Conservation (phyloP, 2,113 vertebrate genomes). For the human (Homo sapiens) region DNA sequence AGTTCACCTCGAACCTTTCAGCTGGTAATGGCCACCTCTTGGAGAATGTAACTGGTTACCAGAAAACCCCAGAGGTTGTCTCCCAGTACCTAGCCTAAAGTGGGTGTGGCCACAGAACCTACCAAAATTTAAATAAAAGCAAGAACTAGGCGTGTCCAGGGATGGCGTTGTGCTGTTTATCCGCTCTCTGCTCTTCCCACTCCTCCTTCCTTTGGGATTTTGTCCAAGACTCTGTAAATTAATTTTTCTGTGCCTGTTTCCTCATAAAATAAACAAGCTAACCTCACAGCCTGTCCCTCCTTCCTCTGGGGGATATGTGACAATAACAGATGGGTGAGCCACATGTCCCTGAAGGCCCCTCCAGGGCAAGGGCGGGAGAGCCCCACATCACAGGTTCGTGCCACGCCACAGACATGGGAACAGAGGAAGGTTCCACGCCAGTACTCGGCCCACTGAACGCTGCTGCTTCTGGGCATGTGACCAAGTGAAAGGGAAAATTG, state of each 20-base stretch:
- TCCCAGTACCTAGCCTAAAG: background rate
- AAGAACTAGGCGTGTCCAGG: background rate
- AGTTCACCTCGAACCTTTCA: background rate
- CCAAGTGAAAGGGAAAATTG: background rate
- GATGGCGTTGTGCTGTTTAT: background rate
- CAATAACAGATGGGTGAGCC: background rate
- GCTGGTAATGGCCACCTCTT: background rate
- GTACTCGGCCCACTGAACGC: rapidly evolving
- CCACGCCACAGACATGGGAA: background rate
- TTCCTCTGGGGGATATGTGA: conserved; percentile 33
- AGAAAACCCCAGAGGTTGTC: background rate
- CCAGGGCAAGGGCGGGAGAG: background rate
- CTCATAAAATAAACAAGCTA: conserved; percentile 67
- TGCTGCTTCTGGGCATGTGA: background rate
- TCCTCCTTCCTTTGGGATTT: conserved; percentile 39
- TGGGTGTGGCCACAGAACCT: background rate
- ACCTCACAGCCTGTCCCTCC: background rate
- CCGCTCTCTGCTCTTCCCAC: background rate
- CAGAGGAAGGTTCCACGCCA: background rate
- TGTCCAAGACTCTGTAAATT: conserved; percentile 1
- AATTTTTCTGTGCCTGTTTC: conserved; percentile 45
- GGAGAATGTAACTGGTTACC: background rate
- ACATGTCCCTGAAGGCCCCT: background rate
- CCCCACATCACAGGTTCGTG: background rate
- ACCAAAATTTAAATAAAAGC: background rate